Evolutionary conservation across 2,113 vertebrate species (phyloP).

Genomic region (Etia nguti): DNA sequence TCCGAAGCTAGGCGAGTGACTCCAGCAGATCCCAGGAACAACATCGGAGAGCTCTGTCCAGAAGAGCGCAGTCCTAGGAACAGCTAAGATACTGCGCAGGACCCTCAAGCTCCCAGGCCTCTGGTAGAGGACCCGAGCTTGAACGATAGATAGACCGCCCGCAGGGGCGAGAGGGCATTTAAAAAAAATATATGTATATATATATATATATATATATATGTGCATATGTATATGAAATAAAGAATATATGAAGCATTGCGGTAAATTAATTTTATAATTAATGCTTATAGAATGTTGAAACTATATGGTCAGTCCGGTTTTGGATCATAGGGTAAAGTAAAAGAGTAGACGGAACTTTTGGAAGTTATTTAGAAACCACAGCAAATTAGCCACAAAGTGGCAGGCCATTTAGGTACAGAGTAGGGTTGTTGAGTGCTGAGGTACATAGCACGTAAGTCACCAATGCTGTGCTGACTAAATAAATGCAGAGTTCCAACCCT

Average conservation of each 20-base stretch:
- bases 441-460: not conserved
- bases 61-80: too few species aligned
- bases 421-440: not conserved
- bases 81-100: too few species aligned
- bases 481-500: not conserved
- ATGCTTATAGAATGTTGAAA: not conserved
- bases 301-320: not conserved
- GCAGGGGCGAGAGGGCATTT: too few species aligned
- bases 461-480: too few species aligned
- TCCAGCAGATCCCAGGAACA: too few species aligned
- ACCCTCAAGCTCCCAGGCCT: too few species aligned
- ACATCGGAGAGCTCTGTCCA: too few species aligned
- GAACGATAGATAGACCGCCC: too few species aligned
- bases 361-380: not conserved
- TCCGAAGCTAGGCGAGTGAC: too few species aligned
- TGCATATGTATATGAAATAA: too few species aligned
- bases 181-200: too few species aligned
- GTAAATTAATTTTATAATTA: not conserved
- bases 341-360: not conserved
- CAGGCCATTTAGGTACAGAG: not conserved
- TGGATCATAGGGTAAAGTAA: not conserved
- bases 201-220: fast-evolving
- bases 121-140: too few species aligned
- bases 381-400: not conserved
- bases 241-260: not conserved